phyloP scores from a whole-genome alignment of 2,113 vertebrate genomes.

The Hypocryptadius cinnamomeus region DNA sequence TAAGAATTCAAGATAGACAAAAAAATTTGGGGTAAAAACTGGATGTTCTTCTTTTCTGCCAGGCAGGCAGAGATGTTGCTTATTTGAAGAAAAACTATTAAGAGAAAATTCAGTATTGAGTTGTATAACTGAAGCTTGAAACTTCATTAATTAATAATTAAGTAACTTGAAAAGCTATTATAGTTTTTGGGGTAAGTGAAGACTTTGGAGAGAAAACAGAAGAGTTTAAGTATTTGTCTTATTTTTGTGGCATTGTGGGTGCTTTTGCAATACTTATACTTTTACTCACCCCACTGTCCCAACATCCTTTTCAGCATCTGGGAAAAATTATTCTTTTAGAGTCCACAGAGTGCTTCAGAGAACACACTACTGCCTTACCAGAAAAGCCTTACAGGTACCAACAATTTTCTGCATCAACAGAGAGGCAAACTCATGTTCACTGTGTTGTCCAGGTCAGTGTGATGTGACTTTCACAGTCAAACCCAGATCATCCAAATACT shows the following conservation, averaged over 20 bases:
- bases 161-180: neutral
- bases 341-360: neutral
- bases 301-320: neutral
- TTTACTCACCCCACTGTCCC: neutral
- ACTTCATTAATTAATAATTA: neutral
- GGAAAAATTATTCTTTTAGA: neutral
- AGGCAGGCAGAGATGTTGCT: neutral
- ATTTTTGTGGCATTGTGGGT: neutral
- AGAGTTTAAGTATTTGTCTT: neutral
- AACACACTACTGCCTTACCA: neutral
- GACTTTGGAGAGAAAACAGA: neutral
- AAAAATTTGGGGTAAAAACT: neutral
- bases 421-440: neutral
- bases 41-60: neutral
- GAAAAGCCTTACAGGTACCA: neutral
- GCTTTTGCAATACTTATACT: constrained; percentile 13
- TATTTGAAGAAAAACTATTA: neutral
- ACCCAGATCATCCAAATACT: neutral
- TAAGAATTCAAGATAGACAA: neutral
- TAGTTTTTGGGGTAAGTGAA: neutral
- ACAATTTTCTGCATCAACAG: neutral
- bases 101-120: neutral
- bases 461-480: neutral
- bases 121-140: neutral
- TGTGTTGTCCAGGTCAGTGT: neutral